Base-by-base conservation (phyloP, 2,113 vertebrate genomes). In the Oreotrochilus melanogaster region DNA sequence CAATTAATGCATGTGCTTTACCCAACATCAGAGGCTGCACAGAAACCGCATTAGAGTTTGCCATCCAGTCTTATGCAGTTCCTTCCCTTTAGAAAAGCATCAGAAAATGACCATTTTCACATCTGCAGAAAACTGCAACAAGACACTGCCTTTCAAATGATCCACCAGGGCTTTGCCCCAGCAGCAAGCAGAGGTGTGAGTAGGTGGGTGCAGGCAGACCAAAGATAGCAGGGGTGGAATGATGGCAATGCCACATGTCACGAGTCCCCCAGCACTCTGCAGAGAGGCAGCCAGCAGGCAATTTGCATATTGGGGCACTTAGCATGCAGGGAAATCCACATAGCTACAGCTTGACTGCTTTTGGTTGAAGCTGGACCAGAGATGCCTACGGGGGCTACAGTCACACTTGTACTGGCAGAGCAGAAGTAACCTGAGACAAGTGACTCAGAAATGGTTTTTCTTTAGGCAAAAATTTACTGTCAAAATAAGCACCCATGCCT, bases 91-190 rank as follows among this genome's bases (percentile, higher is more conserved):
- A 45, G 81, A 82, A 80, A 84, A 76, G 48, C 7, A 2, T 57
- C 47, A 33, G 62, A 86, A 93, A 82, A 66, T 50, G 73, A 54
- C 30, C 24, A 28, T 94, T 95, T 92, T 33, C 87, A 93, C 69
- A 25, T 96, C 78, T 85, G 73, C 67, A 78, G 88, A 94, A 95
- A 94, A 83, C 6, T 37, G 53, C 61, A 95, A 96, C 83, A 45
- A 79, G 89, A 96, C 25, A 14, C 66, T 84, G 47, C 28, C 79
- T 86, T 82, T 79, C 93, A 95, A 96, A 93, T 60, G 94, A 94
- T 43, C 71, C 94, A 86, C 79, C 54, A 57, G 78, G 89, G 97
- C 88, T 88, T 80, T 86, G 86, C 74, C 69, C 70, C 25, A 0
- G 1, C 56, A 42, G 92, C 69, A 65, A 56, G 72, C 51, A 48